Conservation (phyloP, 2,113 vertebrate species). For the Elephantulus edwardii region DNA sequence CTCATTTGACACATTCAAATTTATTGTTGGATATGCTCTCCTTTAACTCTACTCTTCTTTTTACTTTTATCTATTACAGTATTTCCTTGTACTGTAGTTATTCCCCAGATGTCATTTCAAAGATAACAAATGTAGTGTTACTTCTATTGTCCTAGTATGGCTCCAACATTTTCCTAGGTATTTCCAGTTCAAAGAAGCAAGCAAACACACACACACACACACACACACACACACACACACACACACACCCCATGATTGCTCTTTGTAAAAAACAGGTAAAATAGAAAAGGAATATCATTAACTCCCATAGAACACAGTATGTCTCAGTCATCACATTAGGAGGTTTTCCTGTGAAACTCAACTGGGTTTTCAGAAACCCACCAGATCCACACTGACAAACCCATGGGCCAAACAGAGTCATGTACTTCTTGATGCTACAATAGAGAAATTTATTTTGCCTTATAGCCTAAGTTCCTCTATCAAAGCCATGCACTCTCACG, state of each 20-base stretch:
- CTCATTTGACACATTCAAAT: background rate
- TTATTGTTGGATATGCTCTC: background rate
- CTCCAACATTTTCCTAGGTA: conserved; percentile 58
- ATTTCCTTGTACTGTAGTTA: conserved; percentile 47
- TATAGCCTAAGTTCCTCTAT: background rate
- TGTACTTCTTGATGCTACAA: conserved; percentile 3
- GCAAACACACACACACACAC: conserved; percentile 59
- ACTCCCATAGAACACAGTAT: background rate
- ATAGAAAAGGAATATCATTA: conserved; percentile 71
- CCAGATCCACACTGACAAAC: background rate
- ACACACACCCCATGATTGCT: too few species aligned
- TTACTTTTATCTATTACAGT: conserved; percentile 37
- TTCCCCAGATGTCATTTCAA: conserved; percentile 65
- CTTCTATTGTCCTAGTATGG: conserved; percentile 61
- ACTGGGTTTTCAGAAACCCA: conserved; percentile 11
- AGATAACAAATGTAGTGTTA: conserved; percentile 41
- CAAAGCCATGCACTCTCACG: background rate
- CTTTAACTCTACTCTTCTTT: background rate
- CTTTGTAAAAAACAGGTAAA: conserved; percentile 76
- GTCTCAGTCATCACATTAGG: background rate
- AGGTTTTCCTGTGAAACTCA: background rate
- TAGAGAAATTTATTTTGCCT: background rate
- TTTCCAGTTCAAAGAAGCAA: conserved; percentile 79
- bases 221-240: conserved; percentile 65
- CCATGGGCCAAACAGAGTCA: background rate